Conservation (phyloP, 2,113 vertebrate species). For the Myiozetetes cayanensis region DNA sequence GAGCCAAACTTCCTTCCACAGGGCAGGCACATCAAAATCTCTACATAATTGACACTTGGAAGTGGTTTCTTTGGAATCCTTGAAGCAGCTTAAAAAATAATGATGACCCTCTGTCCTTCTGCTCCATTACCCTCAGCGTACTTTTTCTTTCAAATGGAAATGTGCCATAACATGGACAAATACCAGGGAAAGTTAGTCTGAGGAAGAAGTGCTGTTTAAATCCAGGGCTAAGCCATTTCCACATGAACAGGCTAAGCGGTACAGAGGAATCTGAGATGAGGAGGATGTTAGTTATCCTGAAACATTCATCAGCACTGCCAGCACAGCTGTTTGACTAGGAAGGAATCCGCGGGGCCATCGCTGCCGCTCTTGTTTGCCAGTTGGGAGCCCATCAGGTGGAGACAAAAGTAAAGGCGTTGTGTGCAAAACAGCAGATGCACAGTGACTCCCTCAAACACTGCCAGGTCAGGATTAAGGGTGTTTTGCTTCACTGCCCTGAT, state of each 20-base stretch:
- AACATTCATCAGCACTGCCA: constrained; percentile 45
- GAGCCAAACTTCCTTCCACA: background rate
- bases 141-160: constrained; percentile 20
- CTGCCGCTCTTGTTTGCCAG: background rate
- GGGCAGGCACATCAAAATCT: background rate
- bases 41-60: background rate
- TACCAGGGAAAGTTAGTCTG: background rate
- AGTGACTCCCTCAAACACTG: background rate
- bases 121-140: constrained; percentile 39
- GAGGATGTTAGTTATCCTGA: constrained; percentile 54
- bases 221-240: constrained; percentile 10
- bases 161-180: background rate
- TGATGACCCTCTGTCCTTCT: constrained; percentile 29
- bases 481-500: background rate
- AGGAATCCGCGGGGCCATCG: rapidly evolving
- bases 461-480: background rate
- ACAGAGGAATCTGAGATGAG: constrained; percentile 1
- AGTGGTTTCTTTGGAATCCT: background rate
- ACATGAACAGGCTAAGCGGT: constrained; percentile 25
- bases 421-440: background rate
- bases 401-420: background rate
- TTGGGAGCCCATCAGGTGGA: background rate
- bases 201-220: background rate
- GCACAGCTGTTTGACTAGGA: background rate
- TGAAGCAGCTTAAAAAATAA: constrained; percentile 41